These are phyloP conservation scores for Pardalotus punctatus DNA, from an alignment of 2,113 vertebrate species.

Conservation along the genomic window DNA sequence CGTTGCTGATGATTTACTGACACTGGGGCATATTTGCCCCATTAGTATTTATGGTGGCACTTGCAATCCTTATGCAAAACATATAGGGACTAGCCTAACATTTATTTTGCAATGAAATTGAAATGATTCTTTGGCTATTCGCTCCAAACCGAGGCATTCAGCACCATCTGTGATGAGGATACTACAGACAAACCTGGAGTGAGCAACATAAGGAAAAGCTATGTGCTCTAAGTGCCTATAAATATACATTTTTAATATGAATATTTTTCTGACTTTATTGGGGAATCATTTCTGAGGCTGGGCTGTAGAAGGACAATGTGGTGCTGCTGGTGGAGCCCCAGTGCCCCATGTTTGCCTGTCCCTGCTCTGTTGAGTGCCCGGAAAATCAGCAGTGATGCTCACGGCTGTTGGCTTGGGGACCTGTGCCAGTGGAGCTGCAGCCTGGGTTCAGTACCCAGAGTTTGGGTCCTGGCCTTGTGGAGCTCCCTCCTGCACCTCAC, in stretches of 20 bases:
- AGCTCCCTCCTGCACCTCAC: not conserved
- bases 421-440: too few relatives aligned
- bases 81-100: not conserved
- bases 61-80: not conserved
- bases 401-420: not conserved
- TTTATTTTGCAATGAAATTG: not conserved
- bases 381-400: not conserved
- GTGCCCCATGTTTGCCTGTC: not conserved
- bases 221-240: not conserved
- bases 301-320: not conserved
- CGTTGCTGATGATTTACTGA: not conserved
- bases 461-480: not conserved
- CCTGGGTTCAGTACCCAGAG: not conserved
- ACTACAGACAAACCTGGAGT: not conserved
- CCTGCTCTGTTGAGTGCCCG: not conserved
- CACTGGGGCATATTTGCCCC: not conserved
- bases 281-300: not conserved
- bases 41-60: not conserved
- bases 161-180: not conserved
- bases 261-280: not conserved
- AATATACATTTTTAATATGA: not conserved
- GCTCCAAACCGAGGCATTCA: not conserved
- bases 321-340: not conserved
- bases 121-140: not conserved
- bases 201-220: not conserved